Percentiles rank a stretch among this genome's conserved stretches.
These are phyloP conservation scores for Mionectes olivaceus DNA, from an alignment of 2,797 vertebrate species.

Conservation along the genomic window DNA sequence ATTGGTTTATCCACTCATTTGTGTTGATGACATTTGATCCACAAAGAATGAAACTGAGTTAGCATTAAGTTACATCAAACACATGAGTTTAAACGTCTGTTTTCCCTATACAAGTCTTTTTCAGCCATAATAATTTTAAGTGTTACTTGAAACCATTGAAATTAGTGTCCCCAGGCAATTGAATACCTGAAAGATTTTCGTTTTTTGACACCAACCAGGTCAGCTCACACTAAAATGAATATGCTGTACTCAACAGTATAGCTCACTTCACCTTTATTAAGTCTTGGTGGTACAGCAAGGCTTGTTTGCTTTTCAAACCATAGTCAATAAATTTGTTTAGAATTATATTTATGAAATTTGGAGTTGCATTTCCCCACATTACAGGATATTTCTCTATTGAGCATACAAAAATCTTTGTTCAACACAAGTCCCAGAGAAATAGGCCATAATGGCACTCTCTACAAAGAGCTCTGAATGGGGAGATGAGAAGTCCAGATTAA, in stretches of 20 bases:
- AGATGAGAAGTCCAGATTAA: conserved; percentile 57
- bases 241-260: not conserved
- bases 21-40: not conserved
- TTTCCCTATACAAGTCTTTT: not conserved
- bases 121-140: not conserved
- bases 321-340: not conserved
- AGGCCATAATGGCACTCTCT: not conserved
- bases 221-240: not conserved
- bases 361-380: not conserved
- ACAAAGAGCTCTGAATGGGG: not conserved
- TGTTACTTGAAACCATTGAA: not conserved
- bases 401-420: not conserved
- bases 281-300: not conserved
- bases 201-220: not conserved
- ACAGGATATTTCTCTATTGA: not conserved
- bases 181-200: not conserved
- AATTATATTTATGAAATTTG: not conserved
- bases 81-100: not conserved
- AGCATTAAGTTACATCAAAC: not conserved
- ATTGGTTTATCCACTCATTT: not conserved
- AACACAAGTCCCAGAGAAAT: not conserved
- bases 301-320: not conserved
- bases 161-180: not conserved
- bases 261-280: not conserved
- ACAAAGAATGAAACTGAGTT: not conserved